These are phyloP conservation scores for Parapristionchus giblindavisi DNA, from an alignment of 2,888 invertebrate species.

Conservation along the genomic window DNA sequence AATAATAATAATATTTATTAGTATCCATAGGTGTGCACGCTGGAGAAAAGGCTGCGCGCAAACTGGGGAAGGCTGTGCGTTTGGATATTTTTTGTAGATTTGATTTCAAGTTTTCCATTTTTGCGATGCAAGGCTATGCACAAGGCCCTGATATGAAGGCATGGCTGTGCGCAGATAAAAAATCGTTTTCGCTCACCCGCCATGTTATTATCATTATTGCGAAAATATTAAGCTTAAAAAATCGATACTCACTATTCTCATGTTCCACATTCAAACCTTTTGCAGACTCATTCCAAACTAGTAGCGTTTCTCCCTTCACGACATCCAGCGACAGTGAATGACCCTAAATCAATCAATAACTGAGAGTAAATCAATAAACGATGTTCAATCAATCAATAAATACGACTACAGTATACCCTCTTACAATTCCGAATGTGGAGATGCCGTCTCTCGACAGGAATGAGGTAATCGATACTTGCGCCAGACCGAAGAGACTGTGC, in stretches of 20 bases:
- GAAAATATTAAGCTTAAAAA: no score
- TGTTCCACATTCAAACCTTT: neutral
- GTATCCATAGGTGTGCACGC: no score
- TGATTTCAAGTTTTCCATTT: no score
- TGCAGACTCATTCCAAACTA: constrained; percentile 4
- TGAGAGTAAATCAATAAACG: neutral
- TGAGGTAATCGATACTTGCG: neutral
- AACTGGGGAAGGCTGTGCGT: no score
- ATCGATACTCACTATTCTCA: neutral
- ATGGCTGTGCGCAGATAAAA: no score
- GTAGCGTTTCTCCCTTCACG: neutral
- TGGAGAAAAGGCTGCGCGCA: no score
- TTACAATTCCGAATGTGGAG: constrained; percentile 10
- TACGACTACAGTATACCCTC: no score
- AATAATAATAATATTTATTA: neutral
- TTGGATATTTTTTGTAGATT: no score
- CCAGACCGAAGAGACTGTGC: neutral
- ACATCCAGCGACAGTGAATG: neutral
- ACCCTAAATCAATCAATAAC: neutral
- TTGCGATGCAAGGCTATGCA: no score
- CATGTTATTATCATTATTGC: no score
- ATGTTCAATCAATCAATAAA: neutral
- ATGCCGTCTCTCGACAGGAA: constrained; percentile 1
- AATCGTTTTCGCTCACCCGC: no score
- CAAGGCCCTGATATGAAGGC: no score